Percentiles rank a stretch among this genome's conserved stretches.
Evolutionary conservation across 37 sponge, comb jelly and placozoan species (phyloP).

Genomic region (Halichondria panicea): DNA sequence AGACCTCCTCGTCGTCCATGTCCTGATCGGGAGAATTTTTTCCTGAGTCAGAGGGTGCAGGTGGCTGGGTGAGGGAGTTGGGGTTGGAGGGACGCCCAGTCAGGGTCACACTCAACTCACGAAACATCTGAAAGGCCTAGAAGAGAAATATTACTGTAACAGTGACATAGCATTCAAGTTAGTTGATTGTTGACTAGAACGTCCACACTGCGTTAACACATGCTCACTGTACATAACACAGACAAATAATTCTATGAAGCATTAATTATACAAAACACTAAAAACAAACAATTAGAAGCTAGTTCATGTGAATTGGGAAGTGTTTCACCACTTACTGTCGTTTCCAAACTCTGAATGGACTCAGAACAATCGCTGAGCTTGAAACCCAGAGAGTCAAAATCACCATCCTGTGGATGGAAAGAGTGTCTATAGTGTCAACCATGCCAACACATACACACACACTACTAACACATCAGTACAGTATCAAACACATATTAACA

Average conservation of each 20-base stretch:
- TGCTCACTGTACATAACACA: background rate
- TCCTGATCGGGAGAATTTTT: background rate
- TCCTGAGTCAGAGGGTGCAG: background rate
- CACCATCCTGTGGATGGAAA: constrained; percentile 14
- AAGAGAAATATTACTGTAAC: too few relatives aligned
- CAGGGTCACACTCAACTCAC: constrained; percentile 23
- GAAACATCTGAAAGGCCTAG: constrained; percentile 53
- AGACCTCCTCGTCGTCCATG: constrained; percentile 21
- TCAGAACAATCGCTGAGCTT: constrained; percentile 53
- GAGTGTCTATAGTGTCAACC: background rate
- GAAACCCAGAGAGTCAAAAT: constrained; percentile 35
- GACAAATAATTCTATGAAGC: too few relatives aligned
- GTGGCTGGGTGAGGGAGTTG: background rate
- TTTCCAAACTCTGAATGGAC: constrained; percentile 46
- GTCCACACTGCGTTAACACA: too few relatives aligned
- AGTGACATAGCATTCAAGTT: too few relatives aligned
- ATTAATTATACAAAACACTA: too few relatives aligned
- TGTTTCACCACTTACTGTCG: constrained; percentile 46
- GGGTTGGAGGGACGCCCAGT: background rate
- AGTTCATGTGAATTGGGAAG: background rate
- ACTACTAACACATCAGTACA: background rate
- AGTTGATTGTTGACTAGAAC: too few relatives aligned
- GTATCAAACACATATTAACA: background rate
- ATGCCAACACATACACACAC: background rate
- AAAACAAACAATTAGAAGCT: background rate